Conservation (phyloP, 2,888 invertebrate genomes). For the Diaperis boleti region DNA sequence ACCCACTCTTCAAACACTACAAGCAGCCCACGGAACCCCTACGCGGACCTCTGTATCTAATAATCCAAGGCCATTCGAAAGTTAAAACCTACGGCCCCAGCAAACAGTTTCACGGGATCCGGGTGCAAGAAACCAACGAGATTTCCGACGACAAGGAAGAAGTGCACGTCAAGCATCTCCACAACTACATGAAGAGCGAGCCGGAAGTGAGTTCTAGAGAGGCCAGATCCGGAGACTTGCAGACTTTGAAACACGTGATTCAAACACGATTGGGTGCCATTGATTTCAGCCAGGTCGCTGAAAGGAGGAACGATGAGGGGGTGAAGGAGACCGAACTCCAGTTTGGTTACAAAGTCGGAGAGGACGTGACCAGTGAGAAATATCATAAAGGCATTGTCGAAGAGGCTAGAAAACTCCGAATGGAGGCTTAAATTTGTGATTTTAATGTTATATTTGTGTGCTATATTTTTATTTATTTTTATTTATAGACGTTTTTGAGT, state of each 20-base stretch:
- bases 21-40: conserved; percentile 74
- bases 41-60: conserved; percentile 77
- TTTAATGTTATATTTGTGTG: conserved; percentile 39
- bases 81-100: conserved; percentile 85
- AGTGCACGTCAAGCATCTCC: conserved; percentile 72
- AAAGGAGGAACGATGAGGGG: conserved; percentile 39
- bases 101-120: conserved; percentile 66
- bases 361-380: conserved; percentile 69
- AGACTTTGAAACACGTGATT: conserved; percentile 63
- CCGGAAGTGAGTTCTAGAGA: conserved; percentile 47
- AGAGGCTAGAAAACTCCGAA: conserved; percentile 61
- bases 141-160: conserved; percentile 66
- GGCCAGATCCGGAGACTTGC: conserved; percentile 59
- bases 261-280: conserved; percentile 64
- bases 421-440: conserved; percentile 44
- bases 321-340: conserved; percentile 72
- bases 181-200: conserved; percentile 60
- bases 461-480: conserved; percentile 43
- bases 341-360: conserved; percentile 71
- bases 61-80: conserved; percentile 88
- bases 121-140: conserved; percentile 69
- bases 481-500: conserved; percentile 32
- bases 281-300: conserved; percentile 55
- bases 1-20: conserved; percentile 73
- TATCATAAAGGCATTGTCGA: conserved; percentile 75